phyloP scores from a whole-genome alignment of 2,797 vertebrate genomes.

The Distichodus sexfasciatus region DNA sequence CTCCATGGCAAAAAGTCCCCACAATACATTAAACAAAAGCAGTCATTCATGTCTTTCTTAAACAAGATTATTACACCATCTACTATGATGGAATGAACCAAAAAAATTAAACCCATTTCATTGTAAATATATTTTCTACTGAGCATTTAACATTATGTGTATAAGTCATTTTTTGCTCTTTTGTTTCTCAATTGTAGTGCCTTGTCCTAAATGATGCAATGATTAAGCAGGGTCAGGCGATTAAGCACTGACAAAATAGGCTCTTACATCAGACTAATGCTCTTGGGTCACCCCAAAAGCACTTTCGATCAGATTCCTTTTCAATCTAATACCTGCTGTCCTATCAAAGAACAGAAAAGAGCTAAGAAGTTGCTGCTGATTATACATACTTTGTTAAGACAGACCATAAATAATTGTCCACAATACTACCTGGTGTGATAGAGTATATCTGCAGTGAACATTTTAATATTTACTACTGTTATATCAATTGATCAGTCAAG shows the following conservation, averaged over 20 bases:
- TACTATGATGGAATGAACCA: not conserved
- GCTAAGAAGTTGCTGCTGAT: too few species aligned
- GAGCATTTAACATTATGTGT: not conserved
- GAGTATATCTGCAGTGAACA: too few species aligned
- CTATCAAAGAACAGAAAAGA: too few species aligned
- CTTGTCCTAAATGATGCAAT: conserved; percentile 45
- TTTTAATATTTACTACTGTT: too few species aligned
- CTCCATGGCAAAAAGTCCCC: too few species aligned
- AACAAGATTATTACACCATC: not conserved
- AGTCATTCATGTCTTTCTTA: not conserved
- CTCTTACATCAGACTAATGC: conserved; percentile 62
- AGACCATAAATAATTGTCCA: too few species aligned
- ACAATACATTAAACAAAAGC: not conserved
- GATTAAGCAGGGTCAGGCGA: conserved; percentile 61
- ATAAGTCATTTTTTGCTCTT: not conserved
- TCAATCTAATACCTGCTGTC: too few species aligned
- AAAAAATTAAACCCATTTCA: not conserved
- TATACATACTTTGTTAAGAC: too few species aligned
- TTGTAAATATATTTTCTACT: not conserved
- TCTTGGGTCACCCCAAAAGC: too few species aligned
- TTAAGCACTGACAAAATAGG: conserved; percentile 66
- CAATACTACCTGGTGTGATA: too few species aligned
- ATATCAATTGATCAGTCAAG: too few species aligned
- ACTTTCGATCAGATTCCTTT: too few species aligned
- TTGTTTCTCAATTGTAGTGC: conserved; percentile 1